Base-by-base conservation (phyloP, 2,797 vertebrate species). In the Notamacropus eugenii region DNA sequence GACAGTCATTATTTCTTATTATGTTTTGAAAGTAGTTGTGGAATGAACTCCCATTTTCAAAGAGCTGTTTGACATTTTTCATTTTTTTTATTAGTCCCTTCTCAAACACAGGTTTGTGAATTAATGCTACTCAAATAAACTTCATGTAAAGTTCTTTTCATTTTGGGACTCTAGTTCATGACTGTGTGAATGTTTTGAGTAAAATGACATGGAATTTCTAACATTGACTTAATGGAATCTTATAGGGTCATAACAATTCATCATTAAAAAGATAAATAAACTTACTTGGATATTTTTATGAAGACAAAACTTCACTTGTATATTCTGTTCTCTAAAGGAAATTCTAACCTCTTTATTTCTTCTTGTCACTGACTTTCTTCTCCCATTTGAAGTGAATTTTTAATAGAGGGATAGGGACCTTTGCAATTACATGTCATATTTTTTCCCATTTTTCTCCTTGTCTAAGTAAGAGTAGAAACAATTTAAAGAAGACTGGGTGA, bases 221-320 rank as follows among this genome's bases (percentile, higher is more conserved):
- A 55, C 6, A 96, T 95, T 95, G 59, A 96, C 96, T 12, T 96
- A 54, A 29, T 96, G 4, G 0, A 93, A 4, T 97, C 97, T 93
- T 95, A 2, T 90, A 40, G n/a, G 22, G 22, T 22, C 24, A 87
- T 9, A 87, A 46, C 0, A 87, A 87, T 87, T 46, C 40, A 4
- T 46, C 8, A 97, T 0, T 46, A 54, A 94, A 92, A n/a, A 97
- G 59, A 95, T 91, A 14, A 29, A 74, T 90, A 93, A 94, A 90
- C 24, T 55, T 56, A 92, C 5, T 87, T 24, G 22, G 9, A 82
- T 82, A 27, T 19, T 24, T 54, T 91, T 54, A 24, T 54, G 19
- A 91, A 31, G 6, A 55, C 16, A 91, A 40, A 46, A 24, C 31
- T 52, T 55, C 29, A 91, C 5, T 54, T 52, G 28, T 54, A 19